Evolutionary conservation across 53 echinoderm and acorn worm genomes (phyloP), one percentile per base, ranked within the genome.

Genomic region (Actinopyga echinites): DNA sequence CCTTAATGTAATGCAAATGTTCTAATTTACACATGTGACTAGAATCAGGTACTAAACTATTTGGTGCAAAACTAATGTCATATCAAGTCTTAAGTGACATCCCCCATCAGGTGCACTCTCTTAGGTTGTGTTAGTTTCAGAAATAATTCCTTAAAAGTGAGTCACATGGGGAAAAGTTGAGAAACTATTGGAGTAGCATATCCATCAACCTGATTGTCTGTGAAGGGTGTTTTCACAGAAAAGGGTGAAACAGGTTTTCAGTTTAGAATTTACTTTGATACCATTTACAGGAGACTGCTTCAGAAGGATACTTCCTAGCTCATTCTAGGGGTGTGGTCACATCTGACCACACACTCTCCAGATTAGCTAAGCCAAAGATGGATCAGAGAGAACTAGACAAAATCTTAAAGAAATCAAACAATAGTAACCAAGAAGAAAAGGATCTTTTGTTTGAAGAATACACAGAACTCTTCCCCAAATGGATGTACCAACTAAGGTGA

Each of bases 401-500:
- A 37, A 90, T 92, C 11, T 55, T 97, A 74, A 73, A 71, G 30
- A 86, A 86, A 32, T 83, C 92, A 69, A 84, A 88, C 57, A 93
- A 88, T 56, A 97, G 92, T 54, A 85, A 94, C 59, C 59, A 64
- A 6, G 77, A 67, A 33, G 90, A 97, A 65, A 88, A 90, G 79
- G 57, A 68, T 43, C 85, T 86, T 29, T 59, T 97, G 34, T 97
- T 88, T 57, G 69, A 85, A 24, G 94, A 94, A 38, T 89, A 97
- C 57, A 40, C 82, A 31, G 86, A 71, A 55, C 34, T 84, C 42
- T 97, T 97, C 61, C 90, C 88, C 53, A 94, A 92, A 67, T 97
- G 97, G 94, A 96, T 96, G 97, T 93, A 85, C 33, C 90, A 94
- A 49, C 54, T 97, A 19, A 92, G 92, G 97, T 96, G 56, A 84